These are phyloP conservation scores for Acanthisitta chloris DNA, from an alignment of 2,113 vertebrate genomes.

Conservation along the genomic window DNA sequence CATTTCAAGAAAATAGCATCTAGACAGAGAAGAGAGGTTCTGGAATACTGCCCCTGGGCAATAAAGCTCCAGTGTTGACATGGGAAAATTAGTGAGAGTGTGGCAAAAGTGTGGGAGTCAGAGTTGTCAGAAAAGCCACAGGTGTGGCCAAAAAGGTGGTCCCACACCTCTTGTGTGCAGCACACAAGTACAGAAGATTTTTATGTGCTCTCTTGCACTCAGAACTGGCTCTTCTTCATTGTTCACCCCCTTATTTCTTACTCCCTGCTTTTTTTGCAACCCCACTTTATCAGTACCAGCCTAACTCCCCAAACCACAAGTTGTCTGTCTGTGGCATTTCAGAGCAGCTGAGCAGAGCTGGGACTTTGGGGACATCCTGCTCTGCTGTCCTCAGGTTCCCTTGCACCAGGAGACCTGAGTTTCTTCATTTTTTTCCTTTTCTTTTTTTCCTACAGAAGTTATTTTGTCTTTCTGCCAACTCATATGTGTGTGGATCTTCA, in stretches of 20 bases:
- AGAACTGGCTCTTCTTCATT: background rate
- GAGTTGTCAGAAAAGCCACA: background rate
- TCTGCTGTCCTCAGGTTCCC: background rate
- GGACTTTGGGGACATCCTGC: background rate
- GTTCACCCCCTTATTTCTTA: background rate
- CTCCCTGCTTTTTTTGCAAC: background rate
- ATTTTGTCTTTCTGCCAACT: background rate
- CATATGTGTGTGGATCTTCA: background rate
- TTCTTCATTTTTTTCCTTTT: background rate
- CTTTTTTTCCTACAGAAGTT: background rate
- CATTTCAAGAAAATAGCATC: background rate
- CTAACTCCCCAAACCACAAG: background rate
- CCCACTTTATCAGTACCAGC: background rate
- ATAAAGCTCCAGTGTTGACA: background rate
- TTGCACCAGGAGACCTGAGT: background rate
- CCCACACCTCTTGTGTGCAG: fast-evolving
- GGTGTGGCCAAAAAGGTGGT: background rate
- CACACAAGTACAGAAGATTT: background rate
- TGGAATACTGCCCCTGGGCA: fast-evolving
- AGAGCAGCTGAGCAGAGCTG: background rate
- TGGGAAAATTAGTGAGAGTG: background rate
- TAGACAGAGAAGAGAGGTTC: background rate
- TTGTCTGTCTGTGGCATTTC: background rate
- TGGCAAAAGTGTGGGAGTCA: background rate
- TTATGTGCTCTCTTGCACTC: background rate